Conservation (phyloP, 2,888 invertebrate genomes). For the Kuschelorhynchus macadamiae region DNA sequence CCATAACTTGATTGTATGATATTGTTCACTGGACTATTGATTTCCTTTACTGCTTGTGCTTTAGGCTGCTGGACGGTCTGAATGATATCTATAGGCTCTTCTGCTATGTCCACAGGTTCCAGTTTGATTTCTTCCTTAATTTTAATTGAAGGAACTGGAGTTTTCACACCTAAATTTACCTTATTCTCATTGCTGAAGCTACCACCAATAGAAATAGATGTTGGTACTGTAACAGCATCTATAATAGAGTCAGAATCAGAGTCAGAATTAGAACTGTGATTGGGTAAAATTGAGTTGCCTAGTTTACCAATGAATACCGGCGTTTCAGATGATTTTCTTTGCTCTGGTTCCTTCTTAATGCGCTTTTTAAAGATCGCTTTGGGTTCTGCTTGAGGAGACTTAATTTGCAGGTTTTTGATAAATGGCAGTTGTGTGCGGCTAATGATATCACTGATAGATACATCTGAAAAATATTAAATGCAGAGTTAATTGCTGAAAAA, state of each 20-base stretch:
- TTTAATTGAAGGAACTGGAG: conserved; percentile 34
- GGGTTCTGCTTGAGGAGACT: conserved; percentile 54
- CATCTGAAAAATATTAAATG: conserved; percentile 66
- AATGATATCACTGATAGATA: conserved; percentile 81
- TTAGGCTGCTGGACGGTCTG: conserved; percentile 7
- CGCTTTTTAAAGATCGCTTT: conserved; percentile 57
- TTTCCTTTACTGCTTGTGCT: conserved; percentile 33
- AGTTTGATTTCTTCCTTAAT: conserved; percentile 37
- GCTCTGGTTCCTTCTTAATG: conserved; percentile 55
- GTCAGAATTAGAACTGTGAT: conserved; percentile 64
- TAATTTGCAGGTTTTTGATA: conserved; percentile 62
- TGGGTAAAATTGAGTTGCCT: conserved; percentile 20
- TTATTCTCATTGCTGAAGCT: conserved; percentile 35
- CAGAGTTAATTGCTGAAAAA: too few relatives aligned
- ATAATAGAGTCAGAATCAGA: conserved; percentile 62
- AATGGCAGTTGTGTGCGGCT: conserved; percentile 68
- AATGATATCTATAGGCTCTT: conserved; percentile 20
- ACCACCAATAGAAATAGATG: neutral
- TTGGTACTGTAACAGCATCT: conserved; percentile 54
- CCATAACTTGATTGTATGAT: conserved; percentile 53
- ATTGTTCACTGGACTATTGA: conserved; percentile 55
- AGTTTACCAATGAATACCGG: conserved; percentile 18
- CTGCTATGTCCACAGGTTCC: conserved; percentile 26
- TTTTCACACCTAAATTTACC: conserved; percentile 48
- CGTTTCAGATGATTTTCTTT: conserved; percentile 51